phyloP scores from a whole-genome alignment of 2,888 invertebrate genomes.

The Rambutsinella grinnellia region DNA sequence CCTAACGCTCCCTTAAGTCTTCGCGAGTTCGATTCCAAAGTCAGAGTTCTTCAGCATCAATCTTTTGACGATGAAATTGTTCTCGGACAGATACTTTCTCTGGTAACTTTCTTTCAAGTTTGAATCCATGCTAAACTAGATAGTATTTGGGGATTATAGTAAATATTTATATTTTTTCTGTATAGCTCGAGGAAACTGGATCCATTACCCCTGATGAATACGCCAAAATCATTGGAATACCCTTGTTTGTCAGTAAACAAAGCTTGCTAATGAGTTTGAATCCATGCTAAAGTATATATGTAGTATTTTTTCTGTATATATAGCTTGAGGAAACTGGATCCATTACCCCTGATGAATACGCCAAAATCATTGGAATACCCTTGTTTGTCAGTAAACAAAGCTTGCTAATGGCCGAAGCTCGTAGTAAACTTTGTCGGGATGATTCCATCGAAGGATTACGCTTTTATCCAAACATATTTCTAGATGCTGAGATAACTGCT shows the following conservation, averaged over 20 bases:
- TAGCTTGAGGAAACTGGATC: constrained; percentile 74
- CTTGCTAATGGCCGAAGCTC: constrained; percentile 86
- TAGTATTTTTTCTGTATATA: constrained; percentile 46
- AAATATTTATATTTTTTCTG: too few species aligned
- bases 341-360: constrained; percentile 88
- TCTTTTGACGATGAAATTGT: constrained; percentile 72
- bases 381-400: constrained; percentile 91
- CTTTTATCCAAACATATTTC: constrained; percentile 89
- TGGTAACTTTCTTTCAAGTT: constrained; percentile 45
- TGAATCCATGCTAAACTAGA: too few species aligned
- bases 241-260: constrained; percentile 91
- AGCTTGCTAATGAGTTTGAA: constrained; percentile 77
- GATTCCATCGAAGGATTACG: constrained; percentile 94
- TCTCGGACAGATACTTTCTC: constrained; percentile 52
- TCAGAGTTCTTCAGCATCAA: constrained; percentile 89
- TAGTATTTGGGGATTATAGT: too few species aligned
- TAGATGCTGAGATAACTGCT: constrained; percentile 2
- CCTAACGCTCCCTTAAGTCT: constrained; percentile 80
- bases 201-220: constrained; percentile 89
- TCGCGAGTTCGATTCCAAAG: constrained; percentile 92
- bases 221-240: constrained; percentile 85
- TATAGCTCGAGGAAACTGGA: constrained; percentile 72
- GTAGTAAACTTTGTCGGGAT: constrained; percentile 91
- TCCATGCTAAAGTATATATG: background rate
- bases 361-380: constrained; percentile 86